phyloP scores from a whole-genome alignment of 2,888 invertebrate species.

The Drosophila demipolita region DNA sequence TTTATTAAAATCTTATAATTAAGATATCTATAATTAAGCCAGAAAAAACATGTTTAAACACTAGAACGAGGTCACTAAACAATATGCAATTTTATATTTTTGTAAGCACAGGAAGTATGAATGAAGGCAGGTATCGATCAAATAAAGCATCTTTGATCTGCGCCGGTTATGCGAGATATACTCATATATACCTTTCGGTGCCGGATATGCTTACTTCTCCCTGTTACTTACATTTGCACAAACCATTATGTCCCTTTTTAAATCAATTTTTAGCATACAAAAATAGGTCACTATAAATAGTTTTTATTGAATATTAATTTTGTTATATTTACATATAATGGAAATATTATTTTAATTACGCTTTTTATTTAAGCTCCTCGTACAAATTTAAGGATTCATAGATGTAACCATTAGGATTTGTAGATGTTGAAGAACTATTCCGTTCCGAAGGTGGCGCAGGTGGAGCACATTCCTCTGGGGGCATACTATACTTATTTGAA shows the following conservation, averaged over 20 bases:
- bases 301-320: background rate
- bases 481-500: conserved; percentile 54
- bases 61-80: background rate
- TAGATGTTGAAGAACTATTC: background rate
- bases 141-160: too few relatives aligned
- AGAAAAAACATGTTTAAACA: background rate
- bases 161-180: too few relatives aligned
- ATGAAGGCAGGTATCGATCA: too few relatives aligned
- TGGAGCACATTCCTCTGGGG: conserved; percentile 67
- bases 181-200: too few relatives aligned
- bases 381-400: conserved; percentile 67
- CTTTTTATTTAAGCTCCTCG: conserved; percentile 50
- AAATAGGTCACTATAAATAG: background rate
- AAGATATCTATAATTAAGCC: background rate
- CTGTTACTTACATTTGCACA: too few relatives aligned
- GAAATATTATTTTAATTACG: background rate
- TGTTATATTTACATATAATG: background rate
- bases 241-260: too few relatives aligned
- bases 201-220: too few relatives aligned
- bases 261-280: too few relatives aligned
- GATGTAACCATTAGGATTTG: conserved; percentile 6
- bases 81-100: background rate
- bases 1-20: background rate
- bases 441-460: conserved; percentile 35
- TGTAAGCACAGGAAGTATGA: background rate